Evolutionary conservation across 1,140 invertebrate species (phyloP), one percentile per base, ranked within the genome.

Genomic region (Macrosteles quadrilineatus): DNA sequence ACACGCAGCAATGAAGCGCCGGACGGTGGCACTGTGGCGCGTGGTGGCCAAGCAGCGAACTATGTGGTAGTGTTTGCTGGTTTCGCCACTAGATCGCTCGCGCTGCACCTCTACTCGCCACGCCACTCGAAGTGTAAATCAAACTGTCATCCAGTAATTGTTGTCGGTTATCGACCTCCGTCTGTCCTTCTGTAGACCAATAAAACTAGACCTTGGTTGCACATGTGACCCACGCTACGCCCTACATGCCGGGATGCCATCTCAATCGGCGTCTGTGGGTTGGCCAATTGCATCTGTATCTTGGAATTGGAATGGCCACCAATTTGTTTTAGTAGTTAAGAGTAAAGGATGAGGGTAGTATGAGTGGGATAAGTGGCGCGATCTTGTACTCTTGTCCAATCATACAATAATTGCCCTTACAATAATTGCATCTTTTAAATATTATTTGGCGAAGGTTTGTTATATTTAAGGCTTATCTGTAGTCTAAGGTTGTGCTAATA

Each of bases 161-260:
- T 50, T 50, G 47, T 19, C 47, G 47, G 47, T 50, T 50, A 50
- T 50, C 47, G 47, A 50, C 47, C 47, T n/a, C 14, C 21, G n/a
- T 36, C 32, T 36, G 32, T 36, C 32, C 14, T 4, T n/a, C n/a
- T 50, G 2, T 3, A 50, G 47, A 50, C 47, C 47, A 50, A 50
- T 50, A 50, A 50, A 50, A 50, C 47, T 50, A 21, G 47, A 50
- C 47, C 47, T 50, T 50, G 47, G 47, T 50, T 50, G 21, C 47
- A 50, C 21, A 17, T 50, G 14, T 50, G 47, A 50, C 47, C 47
- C 47, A 19, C 47, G 47, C 47, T 19, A 19, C 47, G 21, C 36
- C 36, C 36, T 9, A 9, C 36, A 17, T 9, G 6, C 6, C 36
- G 17, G 17, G 17, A 40, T 40, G 6, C n/a, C n/a, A n/a, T n/a